Conservation (phyloP, 2,113 vertebrate species). For the Hippocampus barbouri region DNA sequence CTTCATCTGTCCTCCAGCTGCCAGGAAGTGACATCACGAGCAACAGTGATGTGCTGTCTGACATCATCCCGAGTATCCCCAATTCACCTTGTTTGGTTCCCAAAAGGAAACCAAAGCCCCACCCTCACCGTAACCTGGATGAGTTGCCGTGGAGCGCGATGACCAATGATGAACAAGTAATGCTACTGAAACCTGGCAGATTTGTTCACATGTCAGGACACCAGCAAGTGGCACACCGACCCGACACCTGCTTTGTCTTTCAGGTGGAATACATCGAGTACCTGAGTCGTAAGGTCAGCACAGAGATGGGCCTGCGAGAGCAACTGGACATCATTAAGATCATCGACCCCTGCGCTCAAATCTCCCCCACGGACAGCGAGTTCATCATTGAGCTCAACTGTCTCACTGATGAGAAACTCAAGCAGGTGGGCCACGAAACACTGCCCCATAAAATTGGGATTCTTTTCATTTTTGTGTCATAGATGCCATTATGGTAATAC, state of each 20-base stretch:
- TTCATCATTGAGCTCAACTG: slow-evolving; percentile 99
- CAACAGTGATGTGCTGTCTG: slow-evolving; percentile 94
- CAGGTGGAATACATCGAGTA: slow-evolving; percentile 99
- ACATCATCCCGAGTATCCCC: slow-evolving; percentile 95
- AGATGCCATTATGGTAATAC: background rate
- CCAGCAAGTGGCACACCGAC: background rate
- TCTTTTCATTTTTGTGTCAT: background rate
- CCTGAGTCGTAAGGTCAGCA: slow-evolving; percentile 96
- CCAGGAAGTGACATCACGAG: slow-evolving; percentile 96
- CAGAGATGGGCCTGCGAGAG: slow-evolving; percentile 97
- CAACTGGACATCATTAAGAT: slow-evolving; percentile 99
- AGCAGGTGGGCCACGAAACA: slow-evolving; percentile 78
- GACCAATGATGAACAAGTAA: slow-evolving; percentile 95
- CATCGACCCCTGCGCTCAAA: slow-evolving; percentile 95
- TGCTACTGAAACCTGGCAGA: background rate
- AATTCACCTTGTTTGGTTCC: slow-evolving; percentile 91
- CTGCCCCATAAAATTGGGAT: background rate
- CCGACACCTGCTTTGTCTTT: background rate
- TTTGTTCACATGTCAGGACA: background rate
- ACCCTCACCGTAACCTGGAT: slow-evolving; percentile 86
- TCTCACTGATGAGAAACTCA: slow-evolving; percentile 95
- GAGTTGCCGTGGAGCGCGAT: slow-evolving; percentile 98
- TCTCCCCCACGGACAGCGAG: slow-evolving; percentile 97
- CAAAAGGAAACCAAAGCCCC: slow-evolving; percentile 86
- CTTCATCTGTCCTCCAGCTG: slow-evolving; percentile 69